Conservation (phyloP, 2,888 invertebrate species). For the Rotaria magnacalcarata region DNA sequence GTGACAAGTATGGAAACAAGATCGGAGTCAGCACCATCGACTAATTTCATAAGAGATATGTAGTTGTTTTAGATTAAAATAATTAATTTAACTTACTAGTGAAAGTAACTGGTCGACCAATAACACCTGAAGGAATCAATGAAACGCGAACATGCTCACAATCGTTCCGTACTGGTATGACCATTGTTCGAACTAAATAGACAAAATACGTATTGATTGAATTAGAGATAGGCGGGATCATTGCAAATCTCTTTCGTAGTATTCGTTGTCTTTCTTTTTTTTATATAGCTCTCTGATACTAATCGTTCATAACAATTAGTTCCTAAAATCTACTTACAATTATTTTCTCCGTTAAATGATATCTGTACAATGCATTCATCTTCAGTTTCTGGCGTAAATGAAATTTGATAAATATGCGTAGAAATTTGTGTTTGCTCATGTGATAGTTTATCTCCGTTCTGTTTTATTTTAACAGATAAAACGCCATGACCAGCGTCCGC, state of each 20-base stretch:
- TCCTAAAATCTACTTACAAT: not conserved
- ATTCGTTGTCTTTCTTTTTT: too few species aligned
- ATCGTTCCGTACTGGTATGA: not conserved
- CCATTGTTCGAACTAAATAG: not conserved
- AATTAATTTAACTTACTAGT: not conserved
- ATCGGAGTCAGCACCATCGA: not conserved
- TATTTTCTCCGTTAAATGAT: conserved; percentile 18
- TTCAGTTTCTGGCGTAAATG: not conserved
- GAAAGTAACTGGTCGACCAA: not conserved
- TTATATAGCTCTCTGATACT: too few species aligned
- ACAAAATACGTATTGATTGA: too few species aligned
- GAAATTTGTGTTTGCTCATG: conserved; percentile 7
- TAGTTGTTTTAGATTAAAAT: too few species aligned
- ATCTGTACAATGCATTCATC: not conserved
- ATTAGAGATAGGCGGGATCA: too few species aligned
- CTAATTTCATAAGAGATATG: not conserved
- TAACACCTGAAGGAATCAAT: not conserved
- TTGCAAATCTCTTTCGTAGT: too few species aligned
- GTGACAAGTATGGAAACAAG: not conserved
- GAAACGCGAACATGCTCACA: not conserved
- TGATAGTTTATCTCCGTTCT: not conserved
- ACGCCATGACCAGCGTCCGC: not conserved
- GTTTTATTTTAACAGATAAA: not conserved
- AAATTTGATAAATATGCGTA: not conserved
- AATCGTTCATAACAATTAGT: too few species aligned